phyloP scores from a whole-genome alignment of 2,888 invertebrate genomes.

The Sinohyriopsis cumingii region DNA sequence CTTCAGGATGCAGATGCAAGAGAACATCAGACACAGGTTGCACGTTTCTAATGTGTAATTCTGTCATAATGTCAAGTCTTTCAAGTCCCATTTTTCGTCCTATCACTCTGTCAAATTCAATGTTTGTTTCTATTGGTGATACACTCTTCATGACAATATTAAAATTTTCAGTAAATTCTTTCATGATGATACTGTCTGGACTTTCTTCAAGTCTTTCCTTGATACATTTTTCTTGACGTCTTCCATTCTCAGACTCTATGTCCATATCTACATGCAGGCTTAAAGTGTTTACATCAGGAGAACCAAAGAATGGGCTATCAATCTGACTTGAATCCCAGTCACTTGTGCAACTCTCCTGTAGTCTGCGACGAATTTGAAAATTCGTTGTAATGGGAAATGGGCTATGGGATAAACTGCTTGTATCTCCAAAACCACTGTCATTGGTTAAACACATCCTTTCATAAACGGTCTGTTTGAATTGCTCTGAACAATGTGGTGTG shows the following conservation, averaged over 20 bases:
- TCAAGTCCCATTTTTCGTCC: constrained; percentile 56
- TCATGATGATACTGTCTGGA: too few relatives aligned
- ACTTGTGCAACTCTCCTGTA: background rate
- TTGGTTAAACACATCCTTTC: constrained; percentile 9
- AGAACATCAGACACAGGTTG: constrained; percentile 31
- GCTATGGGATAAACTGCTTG: too few relatives aligned
- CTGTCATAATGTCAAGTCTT: constrained; percentile 51
- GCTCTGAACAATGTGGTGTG: too few relatives aligned
- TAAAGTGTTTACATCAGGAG: background rate
- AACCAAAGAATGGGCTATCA: background rate
- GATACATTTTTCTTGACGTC: too few relatives aligned
- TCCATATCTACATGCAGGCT: too few relatives aligned
- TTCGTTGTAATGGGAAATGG: too few relatives aligned
- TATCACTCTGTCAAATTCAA: constrained; percentile 41
- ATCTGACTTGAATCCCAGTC: constrained; percentile 9
- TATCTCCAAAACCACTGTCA: constrained; percentile 21
- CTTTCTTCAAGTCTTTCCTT: too few relatives aligned
- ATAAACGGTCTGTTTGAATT: too few relatives aligned
- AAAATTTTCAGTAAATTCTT: constrained; percentile 17
- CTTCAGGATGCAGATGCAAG: constrained; percentile 36
- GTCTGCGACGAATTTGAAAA: too few relatives aligned
- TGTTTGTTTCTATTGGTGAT: constrained; percentile 24
- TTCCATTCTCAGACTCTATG: too few relatives aligned
- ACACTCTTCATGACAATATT: constrained; percentile 26
- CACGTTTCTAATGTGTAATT: constrained; percentile 41